Base-by-base conservation (phyloP, 1,140 invertebrate species). In the Acromyrmex charruanus region DNA sequence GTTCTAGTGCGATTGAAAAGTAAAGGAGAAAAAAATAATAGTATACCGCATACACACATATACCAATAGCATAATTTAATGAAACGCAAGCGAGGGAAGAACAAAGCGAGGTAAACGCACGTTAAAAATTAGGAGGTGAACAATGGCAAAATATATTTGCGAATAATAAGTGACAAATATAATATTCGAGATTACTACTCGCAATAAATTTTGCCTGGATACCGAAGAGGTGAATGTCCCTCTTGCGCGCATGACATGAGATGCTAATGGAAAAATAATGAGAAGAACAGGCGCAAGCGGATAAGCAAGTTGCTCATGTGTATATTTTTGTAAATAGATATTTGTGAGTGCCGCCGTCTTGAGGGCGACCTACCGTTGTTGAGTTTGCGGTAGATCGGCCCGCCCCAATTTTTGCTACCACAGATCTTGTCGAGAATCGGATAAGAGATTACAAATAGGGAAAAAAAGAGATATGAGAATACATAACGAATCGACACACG, bases 271-370 rank as follows among this genome's bases (percentile, higher is more conserved):
- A 59, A 49, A 49, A 31, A 49, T 51, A 71, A 55, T 49, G 28
- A 66, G 58, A 75, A 88, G 87, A 86, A 49, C 80, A 87, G 88
- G 87, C 61, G 75, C 68, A 72, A 87, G 87, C 87, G 85, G 90
- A 93, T 93, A 93, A 94, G 92, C 89, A 91, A 93, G 94, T 95
- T 95, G 94, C 94, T 95, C 94, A 94, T 93, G 93, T 95, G 94
- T 95, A 95, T 95, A 95, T 95, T 95, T 95, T 95, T 95, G 95
- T 95, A 95, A 95, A 95, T 95, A 95, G 93, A 91, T 93, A 94
- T 94, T 91, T 94, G 93, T 93, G 93, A 94, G 90, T 94, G 93
- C 93, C 91, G 94, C 93, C 93, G 93, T 93, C 93, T 94, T 93
- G 91, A 94, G 93, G 93, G 91, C 86, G 88, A 91, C 88, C 86